phyloP scores from a whole-genome alignment of 2,888 invertebrate genomes.

The Dryococelus australis region DNA sequence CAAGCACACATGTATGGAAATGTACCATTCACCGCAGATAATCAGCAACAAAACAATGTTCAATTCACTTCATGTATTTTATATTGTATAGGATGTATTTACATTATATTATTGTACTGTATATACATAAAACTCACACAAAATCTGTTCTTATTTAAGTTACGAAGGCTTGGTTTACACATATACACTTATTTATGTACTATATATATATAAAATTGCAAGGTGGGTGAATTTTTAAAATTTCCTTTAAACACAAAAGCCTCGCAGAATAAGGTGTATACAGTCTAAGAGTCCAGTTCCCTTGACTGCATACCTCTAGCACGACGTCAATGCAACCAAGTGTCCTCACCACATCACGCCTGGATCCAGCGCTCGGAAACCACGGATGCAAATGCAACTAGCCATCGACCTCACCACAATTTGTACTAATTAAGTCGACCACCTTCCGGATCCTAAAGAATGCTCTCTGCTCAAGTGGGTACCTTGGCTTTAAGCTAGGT shows the following conservation, averaged over 20 bases:
- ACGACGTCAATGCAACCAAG: no score
- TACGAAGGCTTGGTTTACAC: slow-evolving; percentile 42
- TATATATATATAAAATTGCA: slow-evolving; percentile 37
- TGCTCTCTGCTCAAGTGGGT: background rate
- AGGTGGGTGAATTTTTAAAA: slow-evolving; percentile 37
- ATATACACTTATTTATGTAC: slow-evolving; percentile 36
- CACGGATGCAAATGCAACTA: no score
- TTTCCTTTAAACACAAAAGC: slow-evolving; percentile 13
- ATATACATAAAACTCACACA: slow-evolving; percentile 36
- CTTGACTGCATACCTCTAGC: no score
- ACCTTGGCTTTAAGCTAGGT: background rate
- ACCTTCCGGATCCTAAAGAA: background rate
- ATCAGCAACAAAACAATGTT: background rate
- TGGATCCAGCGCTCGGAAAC: no score
- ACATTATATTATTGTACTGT: background rate
- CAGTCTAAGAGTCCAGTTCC: no score
- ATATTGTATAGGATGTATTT: background rate
- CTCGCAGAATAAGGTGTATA: no score
- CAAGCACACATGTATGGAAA: background rate
- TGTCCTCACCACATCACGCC: no score
- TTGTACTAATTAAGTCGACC: no score
- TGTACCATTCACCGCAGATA: background rate
- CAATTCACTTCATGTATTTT: background rate
- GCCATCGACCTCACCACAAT: no score
- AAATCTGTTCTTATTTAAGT: slow-evolving; percentile 35